Evolutionary conservation across 2,888 invertebrate genomes (phyloP).

Genomic region (Galerucella calmariensis): DNA sequence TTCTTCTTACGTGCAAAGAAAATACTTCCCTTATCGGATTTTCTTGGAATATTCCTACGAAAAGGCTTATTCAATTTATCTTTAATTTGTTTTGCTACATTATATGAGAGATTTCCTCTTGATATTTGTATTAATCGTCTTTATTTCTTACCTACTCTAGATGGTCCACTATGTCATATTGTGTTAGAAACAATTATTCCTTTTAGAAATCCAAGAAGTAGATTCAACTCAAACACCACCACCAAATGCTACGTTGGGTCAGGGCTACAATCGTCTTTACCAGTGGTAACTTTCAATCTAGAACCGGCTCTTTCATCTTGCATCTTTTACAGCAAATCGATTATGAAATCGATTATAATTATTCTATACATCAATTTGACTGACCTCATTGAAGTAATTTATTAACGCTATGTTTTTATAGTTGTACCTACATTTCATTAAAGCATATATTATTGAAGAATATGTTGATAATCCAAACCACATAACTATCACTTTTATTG

Average conservation of each 20-base stretch:
- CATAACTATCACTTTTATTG: background rate
- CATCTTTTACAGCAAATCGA: slow-evolving; percentile 24
- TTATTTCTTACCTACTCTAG: background rate
- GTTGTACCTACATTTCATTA: background rate
- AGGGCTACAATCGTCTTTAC: background rate
- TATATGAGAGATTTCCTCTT: no score
- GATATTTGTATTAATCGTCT: background rate
- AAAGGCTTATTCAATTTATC: no score
- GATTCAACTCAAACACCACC: background rate
- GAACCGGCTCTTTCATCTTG: background rate
- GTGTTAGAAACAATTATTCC: background rate
- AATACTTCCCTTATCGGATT: no score
- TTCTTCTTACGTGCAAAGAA: no score
- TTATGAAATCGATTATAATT: slow-evolving; percentile 22
- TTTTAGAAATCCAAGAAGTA: no score
- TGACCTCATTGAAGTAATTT: slow-evolving; percentile 22
- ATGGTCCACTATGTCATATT: background rate
- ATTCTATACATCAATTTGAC: slow-evolving; percentile 13
- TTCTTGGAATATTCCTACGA: no score
- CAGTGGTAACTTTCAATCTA: background rate
- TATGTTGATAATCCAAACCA: background rate
- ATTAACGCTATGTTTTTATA: slow-evolving; percentile 13
- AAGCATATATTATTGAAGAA: background rate
- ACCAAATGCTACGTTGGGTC: background rate
- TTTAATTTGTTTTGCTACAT: no score